Percentiles rank a stretch among this genome's conserved stretches.
These are phyloP conservation scores for Beris morrisii DNA, from an alignment of 2,888 invertebrate genomes.

Conservation along the genomic window DNA sequence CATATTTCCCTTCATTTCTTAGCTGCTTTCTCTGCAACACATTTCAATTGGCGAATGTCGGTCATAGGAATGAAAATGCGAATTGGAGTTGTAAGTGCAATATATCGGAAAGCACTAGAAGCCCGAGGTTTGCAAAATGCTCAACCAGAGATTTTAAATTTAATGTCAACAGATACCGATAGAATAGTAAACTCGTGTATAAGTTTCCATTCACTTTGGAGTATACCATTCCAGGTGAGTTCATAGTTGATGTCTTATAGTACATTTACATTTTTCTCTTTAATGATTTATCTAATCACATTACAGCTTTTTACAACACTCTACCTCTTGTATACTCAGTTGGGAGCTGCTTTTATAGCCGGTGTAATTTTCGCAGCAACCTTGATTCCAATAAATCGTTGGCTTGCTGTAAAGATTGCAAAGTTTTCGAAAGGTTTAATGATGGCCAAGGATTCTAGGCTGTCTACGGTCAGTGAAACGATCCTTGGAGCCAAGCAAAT, in stretches of 20 bases:
- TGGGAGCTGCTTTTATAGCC: constrained; percentile 88
- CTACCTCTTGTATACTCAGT: constrained; percentile 81
- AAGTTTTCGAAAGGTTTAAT: constrained; percentile 83
- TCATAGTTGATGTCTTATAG: background rate
- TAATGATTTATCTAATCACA: constrained; percentile 8
- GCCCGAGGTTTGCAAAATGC: constrained; percentile 56
- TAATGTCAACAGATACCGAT: constrained; percentile 96
- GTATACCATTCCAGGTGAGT: constrained; percentile 84
- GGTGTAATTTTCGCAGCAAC: constrained; percentile 84
- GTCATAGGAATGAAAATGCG: constrained; percentile 85
- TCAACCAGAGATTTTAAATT: constrained; percentile 90
- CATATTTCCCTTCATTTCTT: too few species aligned
- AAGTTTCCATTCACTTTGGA: constrained; percentile 96
- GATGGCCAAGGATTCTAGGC: constrained; percentile 86
- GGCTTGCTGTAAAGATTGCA: constrained; percentile 87
- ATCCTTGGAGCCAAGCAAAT: constrained; percentile 85
- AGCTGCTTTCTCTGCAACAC: constrained; percentile 78
- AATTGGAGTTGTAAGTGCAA: constrained; percentile 77
- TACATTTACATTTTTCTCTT: background rate
- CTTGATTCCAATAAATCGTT: constrained; percentile 90
- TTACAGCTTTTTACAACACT: constrained; percentile 77
- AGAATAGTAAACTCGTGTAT: constrained; percentile 93
- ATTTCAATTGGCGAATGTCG: constrained; percentile 87
- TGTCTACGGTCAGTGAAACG: constrained; percentile 84
- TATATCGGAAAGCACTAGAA: constrained; percentile 66